Conservation (phyloP, 2,113 vertebrate genomes). For the Eclectus roratus region DNA sequence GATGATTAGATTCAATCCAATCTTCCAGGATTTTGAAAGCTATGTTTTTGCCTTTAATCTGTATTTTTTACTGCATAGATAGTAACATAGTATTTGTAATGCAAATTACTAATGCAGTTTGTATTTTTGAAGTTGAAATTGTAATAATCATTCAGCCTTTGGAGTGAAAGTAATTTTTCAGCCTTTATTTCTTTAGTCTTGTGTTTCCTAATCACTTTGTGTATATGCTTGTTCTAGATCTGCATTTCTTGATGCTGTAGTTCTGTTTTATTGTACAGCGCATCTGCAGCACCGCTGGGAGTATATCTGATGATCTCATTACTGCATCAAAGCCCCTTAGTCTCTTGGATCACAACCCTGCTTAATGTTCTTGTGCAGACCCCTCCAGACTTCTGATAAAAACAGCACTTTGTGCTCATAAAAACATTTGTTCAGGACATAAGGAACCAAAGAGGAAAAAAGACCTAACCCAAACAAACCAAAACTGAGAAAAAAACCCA, state of each 20-base stretch:
- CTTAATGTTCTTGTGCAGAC: neutral
- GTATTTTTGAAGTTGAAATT: neutral
- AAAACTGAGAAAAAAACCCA: neutral
- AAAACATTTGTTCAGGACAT: neutral
- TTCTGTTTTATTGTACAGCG: neutral
- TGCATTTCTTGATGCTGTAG: neutral
- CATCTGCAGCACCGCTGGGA: constrained; percentile 8
- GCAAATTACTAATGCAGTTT: constrained; percentile 9
- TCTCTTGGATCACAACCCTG: constrained; percentile 18
- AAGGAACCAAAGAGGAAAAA: neutral
- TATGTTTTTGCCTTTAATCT: constrained; percentile 14
- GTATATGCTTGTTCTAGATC: neutral
- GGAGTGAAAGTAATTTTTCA: constrained; percentile 2
- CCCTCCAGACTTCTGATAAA: neutral
- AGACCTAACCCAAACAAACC: neutral
- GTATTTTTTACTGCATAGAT: neutral
- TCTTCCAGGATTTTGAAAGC: constrained; percentile 23
- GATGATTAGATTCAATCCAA: constrained; percentile 15
- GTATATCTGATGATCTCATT: neutral
- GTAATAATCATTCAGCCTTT: constrained; percentile 31
- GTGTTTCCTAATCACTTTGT: neutral
- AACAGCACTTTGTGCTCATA: neutral
- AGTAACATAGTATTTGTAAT: constrained; percentile 44
- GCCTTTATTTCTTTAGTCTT: neutral
- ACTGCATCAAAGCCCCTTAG: neutral